phyloP scores from a whole-genome alignment of 2,888 invertebrate species.

The Gasteruption jaculator region DNA sequence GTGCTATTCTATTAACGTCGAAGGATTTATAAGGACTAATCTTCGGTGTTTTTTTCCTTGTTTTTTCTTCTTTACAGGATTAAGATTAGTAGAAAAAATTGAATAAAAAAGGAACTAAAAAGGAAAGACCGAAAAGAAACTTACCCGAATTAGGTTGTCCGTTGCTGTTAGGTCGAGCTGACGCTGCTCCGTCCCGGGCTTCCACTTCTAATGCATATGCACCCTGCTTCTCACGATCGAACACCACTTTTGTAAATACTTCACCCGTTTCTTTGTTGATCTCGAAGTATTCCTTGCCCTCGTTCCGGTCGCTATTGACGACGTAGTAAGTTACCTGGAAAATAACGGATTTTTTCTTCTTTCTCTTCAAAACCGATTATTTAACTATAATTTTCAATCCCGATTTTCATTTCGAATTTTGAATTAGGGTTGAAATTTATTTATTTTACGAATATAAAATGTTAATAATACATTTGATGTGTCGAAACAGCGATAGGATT shows the following conservation, averaged over 20 bases:
- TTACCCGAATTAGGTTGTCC: conserved; percentile 94
- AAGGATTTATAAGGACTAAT: too few relatives aligned
- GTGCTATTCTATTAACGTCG: too few relatives aligned
- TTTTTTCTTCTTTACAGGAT: too few relatives aligned
- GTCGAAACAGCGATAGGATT: conserved; percentile 1
- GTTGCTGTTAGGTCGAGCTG: conserved; percentile 89
- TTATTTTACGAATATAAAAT: neutral
- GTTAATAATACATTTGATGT: conserved; percentile 1
- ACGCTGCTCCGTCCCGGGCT: conserved; percentile 94
- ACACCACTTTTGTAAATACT: conserved; percentile 91
- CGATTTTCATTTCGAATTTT: neutral
- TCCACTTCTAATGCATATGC: conserved; percentile 97
- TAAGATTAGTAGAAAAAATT: too few relatives aligned
- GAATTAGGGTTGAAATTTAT: neutral
- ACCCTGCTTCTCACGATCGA: conserved; percentile 96
- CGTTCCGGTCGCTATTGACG: conserved; percentile 85
- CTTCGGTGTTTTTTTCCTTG: too few relatives aligned
- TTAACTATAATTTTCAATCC: too few relatives aligned
- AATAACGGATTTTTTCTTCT: neutral
- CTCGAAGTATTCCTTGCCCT: conserved; percentile 93
- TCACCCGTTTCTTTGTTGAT: conserved; percentile 94
- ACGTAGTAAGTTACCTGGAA: conserved; percentile 87
- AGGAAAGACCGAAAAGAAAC: too few relatives aligned
- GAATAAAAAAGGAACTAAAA: too few relatives aligned
- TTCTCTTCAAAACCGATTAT: neutral